Evolutionary conservation across 2,797 vertebrate species (phyloP), one percentile per base, ranked within the genome.

Genomic region (Siniperca obscura): DNA sequence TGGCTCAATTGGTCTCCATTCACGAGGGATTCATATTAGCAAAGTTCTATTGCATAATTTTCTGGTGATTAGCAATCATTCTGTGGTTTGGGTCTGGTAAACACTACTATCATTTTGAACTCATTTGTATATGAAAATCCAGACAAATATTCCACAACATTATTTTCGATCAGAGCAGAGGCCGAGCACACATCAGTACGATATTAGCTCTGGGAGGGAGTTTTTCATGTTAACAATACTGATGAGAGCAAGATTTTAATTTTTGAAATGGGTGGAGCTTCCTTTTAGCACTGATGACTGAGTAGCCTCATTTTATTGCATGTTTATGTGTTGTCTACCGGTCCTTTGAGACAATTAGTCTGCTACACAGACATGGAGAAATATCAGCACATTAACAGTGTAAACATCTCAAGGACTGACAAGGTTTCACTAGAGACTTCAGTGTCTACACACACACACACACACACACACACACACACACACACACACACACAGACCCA

Each of bases 361-460:
- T 2, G 74, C 53, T 75, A 30, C 61, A 52, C 8, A 64, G 56
- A 77, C 56, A 66, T 22, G 5, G 22, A 61, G 57, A 53, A 74
- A 64, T 68, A 71, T 70, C 79, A 87, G 85, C 80, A 83, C 72
- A 85, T 81, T 70, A 80, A 69, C 48, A 57, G 64, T 42, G 62
- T 64, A 85, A 86, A 88, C 76, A 88, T 84, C 78, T 86, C 7
- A 62, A 74, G 57, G 11, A 76, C 69, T 78, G 70, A 73, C 71
- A 75, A 55, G 50, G 70, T 74, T 75, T 70, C 76, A 74, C 78
- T 10, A 16, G 81, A 70, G 83, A 84, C 59, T 38, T 53, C 0
- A 42, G 17, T 19, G 57, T 81, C 40, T 67, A 53, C n/a, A 81
- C 36, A 61, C 27, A 22, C 13, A 53, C n/a, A 81, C 36, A 61